Conservation (phyloP, 2,113 vertebrate species). For the Rhinolophus sinicus region DNA sequence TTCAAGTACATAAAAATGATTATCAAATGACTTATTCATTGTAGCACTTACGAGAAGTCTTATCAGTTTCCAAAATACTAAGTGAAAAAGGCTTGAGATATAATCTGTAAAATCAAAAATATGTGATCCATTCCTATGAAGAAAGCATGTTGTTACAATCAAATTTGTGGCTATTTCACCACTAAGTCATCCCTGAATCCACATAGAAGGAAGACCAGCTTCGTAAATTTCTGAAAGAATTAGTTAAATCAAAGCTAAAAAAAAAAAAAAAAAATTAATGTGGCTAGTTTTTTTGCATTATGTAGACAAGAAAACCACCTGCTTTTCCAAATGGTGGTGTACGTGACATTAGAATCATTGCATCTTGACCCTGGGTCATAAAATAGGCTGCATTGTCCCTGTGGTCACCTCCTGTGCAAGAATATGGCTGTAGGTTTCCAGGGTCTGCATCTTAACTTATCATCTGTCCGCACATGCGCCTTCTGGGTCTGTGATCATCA, state of each 20-base stretch:
- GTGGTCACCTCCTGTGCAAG: background rate
- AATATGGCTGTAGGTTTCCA: background rate
- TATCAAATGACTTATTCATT: background rate
- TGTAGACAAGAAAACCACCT: background rate
- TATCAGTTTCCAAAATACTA: background rate
- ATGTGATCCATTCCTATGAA: background rate
- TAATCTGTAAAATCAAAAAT: background rate
- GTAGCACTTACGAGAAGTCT: background rate
- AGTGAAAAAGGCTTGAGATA: background rate
- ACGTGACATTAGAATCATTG: background rate
- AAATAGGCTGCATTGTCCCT: fast-evolving
- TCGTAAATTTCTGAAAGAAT: background rate
- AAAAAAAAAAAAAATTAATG: background rate
- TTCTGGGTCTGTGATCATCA: background rate
- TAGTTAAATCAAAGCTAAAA: background rate
- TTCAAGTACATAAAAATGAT: background rate
- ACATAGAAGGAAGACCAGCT: background rate
- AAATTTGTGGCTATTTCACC: background rate
- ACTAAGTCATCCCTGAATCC: background rate
- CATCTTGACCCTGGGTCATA: background rate
- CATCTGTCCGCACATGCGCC: too few species aligned
- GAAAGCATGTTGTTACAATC: background rate
- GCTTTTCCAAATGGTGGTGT: background rate
- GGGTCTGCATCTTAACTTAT: background rate
- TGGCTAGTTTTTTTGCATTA: background rate